These are phyloP conservation scores for Sphaerodactylus townsendi DNA, from an alignment of 2,113 vertebrate species.

Conservation along the genomic window DNA sequence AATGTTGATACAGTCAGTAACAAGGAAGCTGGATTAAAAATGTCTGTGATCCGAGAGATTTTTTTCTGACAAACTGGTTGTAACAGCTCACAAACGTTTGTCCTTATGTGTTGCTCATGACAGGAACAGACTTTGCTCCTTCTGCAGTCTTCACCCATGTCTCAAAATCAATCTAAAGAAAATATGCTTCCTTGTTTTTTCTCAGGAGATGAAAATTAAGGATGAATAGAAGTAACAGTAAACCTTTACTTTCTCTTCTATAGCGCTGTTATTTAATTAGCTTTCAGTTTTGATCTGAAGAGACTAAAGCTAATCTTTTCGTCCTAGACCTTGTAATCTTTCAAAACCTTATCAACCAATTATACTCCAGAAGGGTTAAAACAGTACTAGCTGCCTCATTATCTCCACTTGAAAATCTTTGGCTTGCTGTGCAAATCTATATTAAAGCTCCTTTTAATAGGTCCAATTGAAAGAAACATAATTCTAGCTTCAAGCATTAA, in stretches of 20 bases:
- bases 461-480: conserved; percentile 73
- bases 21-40: background rate
- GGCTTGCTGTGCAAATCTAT: conserved; percentile 83
- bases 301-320: conserved; percentile 84
- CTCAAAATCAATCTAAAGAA: conserved; percentile 12
- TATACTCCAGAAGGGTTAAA: conserved; percentile 82
- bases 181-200: conserved; percentile 36
- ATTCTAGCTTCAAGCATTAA: conserved; percentile 59
- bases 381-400: conserved; percentile 86
- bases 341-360: conserved; percentile 75
- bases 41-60: background rate
- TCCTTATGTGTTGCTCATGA: background rate
- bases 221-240: conserved; percentile 56
- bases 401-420: conserved; percentile 81
- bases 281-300: conserved; percentile 80
- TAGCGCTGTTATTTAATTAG: conserved; percentile 78
- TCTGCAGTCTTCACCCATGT: background rate
- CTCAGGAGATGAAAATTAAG: conserved; percentile 50
- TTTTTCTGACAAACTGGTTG: background rate
- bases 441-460: conserved; percentile 81
- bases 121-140: background rate
- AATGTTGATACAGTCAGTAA: background rate
- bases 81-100: background rate
- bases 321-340: conserved; percentile 84
- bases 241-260: conserved; percentile 69